A percentile compares a stretch with the other conserved stretches of the same genome.
Conservation (phyloP, 2,888 invertebrate species). For the Synanthedon andrenaeformis region DNA sequence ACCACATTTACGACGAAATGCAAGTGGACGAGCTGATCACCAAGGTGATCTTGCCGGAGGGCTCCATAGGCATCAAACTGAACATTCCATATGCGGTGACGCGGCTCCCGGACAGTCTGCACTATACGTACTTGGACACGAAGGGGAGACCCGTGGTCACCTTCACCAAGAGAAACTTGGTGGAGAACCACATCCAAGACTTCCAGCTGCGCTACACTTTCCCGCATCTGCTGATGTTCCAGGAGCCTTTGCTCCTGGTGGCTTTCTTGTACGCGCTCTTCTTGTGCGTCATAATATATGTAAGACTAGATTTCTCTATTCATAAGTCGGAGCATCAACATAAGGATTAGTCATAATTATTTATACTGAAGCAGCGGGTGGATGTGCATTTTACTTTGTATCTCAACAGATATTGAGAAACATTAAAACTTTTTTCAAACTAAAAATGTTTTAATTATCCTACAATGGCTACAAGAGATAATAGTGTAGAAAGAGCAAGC, state of each 20-base stretch:
- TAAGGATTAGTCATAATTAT: slow-evolving; percentile 47
- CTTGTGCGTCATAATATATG: slow-evolving; percentile 91
- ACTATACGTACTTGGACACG: slow-evolving; percentile 95
- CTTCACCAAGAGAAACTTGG: slow-evolving; percentile 85
- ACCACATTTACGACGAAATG: slow-evolving; percentile 98
- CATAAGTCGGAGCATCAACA: slow-evolving; percentile 74
- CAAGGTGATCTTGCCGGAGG: slow-evolving; percentile 94
- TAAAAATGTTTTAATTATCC: too few relatives aligned
- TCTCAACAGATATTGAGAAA: neutral
- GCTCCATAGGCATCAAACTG: slow-evolving; percentile 84
- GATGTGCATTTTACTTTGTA: slow-evolving; percentile 7
- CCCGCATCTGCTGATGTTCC: slow-evolving; percentile 86
- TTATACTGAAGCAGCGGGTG: too few relatives aligned
- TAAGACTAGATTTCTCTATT: slow-evolving; percentile 96
- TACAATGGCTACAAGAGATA: too few relatives aligned
- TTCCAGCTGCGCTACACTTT: slow-evolving; percentile 92
- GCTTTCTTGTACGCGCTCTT: slow-evolving; percentile 91
- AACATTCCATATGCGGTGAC: slow-evolving; percentile 85
- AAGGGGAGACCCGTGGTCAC: slow-evolving; percentile 91
- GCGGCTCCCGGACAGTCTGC: slow-evolving; percentile 79
- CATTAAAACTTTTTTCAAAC: too few relatives aligned
- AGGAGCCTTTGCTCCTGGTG: slow-evolving; percentile 92
- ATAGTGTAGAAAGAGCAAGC: too few relatives aligned
- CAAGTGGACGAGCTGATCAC: slow-evolving; percentile 89
- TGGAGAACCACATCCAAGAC: slow-evolving; percentile 96